These are phyloP conservation scores for Chrysaora quinquecirrha DNA, from an alignment of 30 jellyfish, hydroid and myxozoan genomes.

Conservation along the genomic window DNA sequence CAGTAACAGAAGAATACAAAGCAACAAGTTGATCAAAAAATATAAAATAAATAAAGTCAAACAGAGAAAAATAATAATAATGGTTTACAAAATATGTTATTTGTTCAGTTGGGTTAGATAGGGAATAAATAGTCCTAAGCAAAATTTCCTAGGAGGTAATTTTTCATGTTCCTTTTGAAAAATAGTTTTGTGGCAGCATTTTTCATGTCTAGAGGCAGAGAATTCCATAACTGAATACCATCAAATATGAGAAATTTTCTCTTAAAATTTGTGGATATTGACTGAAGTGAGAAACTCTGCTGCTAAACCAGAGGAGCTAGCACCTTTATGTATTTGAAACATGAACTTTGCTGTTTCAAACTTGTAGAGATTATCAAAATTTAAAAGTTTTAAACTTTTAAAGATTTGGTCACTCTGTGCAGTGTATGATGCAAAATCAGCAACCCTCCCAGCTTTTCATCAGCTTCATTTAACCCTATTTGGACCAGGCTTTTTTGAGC, in stretches of 20 bases:
- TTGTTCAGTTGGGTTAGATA: too few species aligned
- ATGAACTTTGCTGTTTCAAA: constrained; percentile 41
- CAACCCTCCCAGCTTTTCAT: constrained; percentile 38
- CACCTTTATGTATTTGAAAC: constrained; percentile 12
- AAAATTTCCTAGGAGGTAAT: not conserved
- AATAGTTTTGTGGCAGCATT: constrained; percentile 8
- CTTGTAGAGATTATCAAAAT: too few species aligned
- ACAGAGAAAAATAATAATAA: too few species aligned
- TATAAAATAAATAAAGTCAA: too few species aligned
- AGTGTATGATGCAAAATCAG: constrained; percentile 30
- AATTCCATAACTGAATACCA: constrained; percentile 25
- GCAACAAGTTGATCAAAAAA: too few species aligned
- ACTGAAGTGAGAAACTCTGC: constrained; percentile 35
- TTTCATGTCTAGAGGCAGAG: constrained; percentile 26
- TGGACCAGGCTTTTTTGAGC: too few species aligned
- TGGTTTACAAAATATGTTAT: too few species aligned
- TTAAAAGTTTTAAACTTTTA: constrained; percentile 25
- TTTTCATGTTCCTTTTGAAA: constrained; percentile 14
- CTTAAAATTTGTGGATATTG: constrained; percentile 31
- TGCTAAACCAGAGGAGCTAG: not conserved
- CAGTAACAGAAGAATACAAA: too few species aligned
- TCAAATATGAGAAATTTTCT: constrained; percentile 32
- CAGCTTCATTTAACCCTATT: too few species aligned
- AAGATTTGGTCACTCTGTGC: constrained; percentile 46
- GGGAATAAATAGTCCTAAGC: too few species aligned